phyloP scores from a whole-genome alignment of 2,888 invertebrate species.

The Chouioia cunea region DNA sequence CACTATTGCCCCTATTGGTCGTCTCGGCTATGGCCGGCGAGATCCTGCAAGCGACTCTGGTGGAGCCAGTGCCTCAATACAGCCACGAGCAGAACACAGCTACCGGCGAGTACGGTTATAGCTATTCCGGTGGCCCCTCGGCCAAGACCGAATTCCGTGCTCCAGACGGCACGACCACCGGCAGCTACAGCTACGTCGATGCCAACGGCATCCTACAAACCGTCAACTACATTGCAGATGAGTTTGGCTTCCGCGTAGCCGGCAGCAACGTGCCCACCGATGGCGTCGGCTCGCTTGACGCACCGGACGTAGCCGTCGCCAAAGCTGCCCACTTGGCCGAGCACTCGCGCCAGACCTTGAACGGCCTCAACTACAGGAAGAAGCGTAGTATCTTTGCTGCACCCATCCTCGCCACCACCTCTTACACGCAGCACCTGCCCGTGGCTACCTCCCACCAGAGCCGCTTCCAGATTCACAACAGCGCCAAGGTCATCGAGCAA shows the following conservation, averaged over 20 bases:
- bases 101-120: slow-evolving; percentile 72
- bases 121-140: slow-evolving; percentile 76
- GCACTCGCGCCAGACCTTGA: slow-evolving; percentile 64
- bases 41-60: not conserved
- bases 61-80: slow-evolving; percentile 59
- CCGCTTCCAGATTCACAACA: slow-evolving; percentile 52
- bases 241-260: slow-evolving; percentile 74
- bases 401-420: not conserved
- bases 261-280: slow-evolving; percentile 38
- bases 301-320: slow-evolving; percentile 66
- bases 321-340: slow-evolving; percentile 71
- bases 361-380: slow-evolving; percentile 44
- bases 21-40: slow-evolving; percentile 35
- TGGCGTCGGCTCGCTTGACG: slow-evolving; percentile 28
- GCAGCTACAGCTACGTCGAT: slow-evolving; percentile 79
- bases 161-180: slow-evolving; percentile 75
- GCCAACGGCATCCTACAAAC: slow-evolving; percentile 76
- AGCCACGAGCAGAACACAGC: slow-evolving; percentile 75
- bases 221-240: slow-evolving; percentile 76
- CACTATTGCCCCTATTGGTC: slow-evolving; percentile 17
- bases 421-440: slow-evolving; percentile 30
- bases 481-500: slow-evolving; percentile 27
- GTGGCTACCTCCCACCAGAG: slow-evolving; percentile 53
- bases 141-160: slow-evolving; percentile 75
- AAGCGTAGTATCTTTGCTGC: slow-evolving; percentile 51